A percentile compares a stretch with the other conserved stretches of the same genome.
phyloP scores from a whole-genome alignment of 2,797 vertebrate genomes.

The Orientallactaga sibirica region DNA sequence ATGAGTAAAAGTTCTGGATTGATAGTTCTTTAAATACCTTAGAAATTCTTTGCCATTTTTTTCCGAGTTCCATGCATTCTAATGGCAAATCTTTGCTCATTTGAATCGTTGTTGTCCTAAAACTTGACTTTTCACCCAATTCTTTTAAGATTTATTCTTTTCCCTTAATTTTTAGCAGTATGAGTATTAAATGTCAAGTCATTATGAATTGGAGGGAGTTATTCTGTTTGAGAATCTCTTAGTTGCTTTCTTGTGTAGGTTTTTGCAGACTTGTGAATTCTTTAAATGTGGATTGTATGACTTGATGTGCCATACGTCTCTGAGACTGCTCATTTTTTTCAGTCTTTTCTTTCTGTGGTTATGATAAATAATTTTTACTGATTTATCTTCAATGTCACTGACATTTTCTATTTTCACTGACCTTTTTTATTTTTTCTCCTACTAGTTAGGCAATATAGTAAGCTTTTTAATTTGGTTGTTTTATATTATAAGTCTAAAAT shows the following conservation, averaged over 20 bases:
- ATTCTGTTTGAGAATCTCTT: not conserved
- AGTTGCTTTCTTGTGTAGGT: not conserved
- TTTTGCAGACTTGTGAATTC: not conserved
- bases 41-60: not conserved
- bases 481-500: not conserved
- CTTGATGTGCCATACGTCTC: not conserved
- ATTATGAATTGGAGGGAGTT: not conserved
- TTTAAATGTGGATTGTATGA: not conserved
- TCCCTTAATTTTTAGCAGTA: not conserved
- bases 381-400: not conserved
- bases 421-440: too few species aligned
- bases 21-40: not conserved
- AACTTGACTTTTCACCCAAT: not conserved
- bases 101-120: not conserved
- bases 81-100: not conserved
- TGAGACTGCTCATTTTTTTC: not conserved
- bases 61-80: not conserved
- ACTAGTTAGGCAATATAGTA: not conserved
- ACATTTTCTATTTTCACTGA: not conserved
- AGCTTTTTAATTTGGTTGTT: not conserved
- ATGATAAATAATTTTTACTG: not conserved
- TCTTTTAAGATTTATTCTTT: too few species aligned
- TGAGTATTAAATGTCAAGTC: not conserved
- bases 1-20: not conserved
- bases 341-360: not conserved